Base-by-base conservation (phyloP, 2,113 vertebrate genomes). In the Atherinomorus stipes region DNA sequence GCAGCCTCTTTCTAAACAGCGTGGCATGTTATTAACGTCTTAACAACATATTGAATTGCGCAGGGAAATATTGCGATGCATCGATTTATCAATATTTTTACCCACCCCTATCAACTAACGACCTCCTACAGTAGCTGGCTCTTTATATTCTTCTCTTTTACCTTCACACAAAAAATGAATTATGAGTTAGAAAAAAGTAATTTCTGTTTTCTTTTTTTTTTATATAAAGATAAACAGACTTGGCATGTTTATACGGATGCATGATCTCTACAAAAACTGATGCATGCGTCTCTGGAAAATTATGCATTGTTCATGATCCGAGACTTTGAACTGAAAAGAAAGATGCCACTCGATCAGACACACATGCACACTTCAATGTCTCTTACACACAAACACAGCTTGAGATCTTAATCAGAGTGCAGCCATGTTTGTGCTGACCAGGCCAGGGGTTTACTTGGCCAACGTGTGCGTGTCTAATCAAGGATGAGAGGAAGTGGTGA, bases 391-490 rank as follows among this genome's bases (percentile, higher is more conserved):
- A 68, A 8, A 76, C 54, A 74, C 47, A 66, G 45, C 45, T 66
- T 70, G 81, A 89, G 84, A 80, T 89, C 88, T 85, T 88, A 91
- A 92, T 93, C 91, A 91, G 80, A 73, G 80, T 50, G 62, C 28
- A 69, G 78, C 70, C 26, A 77, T 65, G 69, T 59, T 57, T 54
- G 72, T 82, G 75, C 77, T 88, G 86, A 87, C 86, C 86, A 81
- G 87, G 87, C 78, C 85, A 84, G 72, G 66, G 80, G 76, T 85
- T 88, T 80, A 76, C 76, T 84, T 81, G 88, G 74, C 85, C 82
- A 64, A 45, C 50, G 71, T 66, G 79, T 78, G 76, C 59, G 28
- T 66, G 88, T 90, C 89, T 93, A 93, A 94, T 94, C 91, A 93
- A 90, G 82, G 89, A 86, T 80, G 82, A 88, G 86, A 84, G 63